A percentile compares a stretch with the other conserved stretches of the same genome.
These are phyloP conservation scores for Phoebastria nigripes DNA, from an alignment of 2,797 vertebrate genomes.

Conservation along the genomic window DNA sequence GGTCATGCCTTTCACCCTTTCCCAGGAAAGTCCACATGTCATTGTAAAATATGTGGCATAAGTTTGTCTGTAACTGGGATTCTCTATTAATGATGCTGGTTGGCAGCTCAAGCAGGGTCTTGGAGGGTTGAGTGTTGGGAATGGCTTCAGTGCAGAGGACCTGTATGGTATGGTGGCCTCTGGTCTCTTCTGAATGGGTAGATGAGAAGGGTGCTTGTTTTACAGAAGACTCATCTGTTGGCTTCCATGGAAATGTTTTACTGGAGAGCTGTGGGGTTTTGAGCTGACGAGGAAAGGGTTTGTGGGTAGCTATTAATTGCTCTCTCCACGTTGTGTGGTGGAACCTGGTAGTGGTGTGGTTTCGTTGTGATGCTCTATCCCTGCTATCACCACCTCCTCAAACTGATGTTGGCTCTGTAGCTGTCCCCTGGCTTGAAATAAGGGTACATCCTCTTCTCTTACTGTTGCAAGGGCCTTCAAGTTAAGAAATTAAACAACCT, in stretches of 20 bases:
- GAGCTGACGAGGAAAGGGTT: rapidly evolving
- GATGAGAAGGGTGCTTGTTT: not conserved
- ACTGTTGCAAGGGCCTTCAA: not conserved
- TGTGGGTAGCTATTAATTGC: not conserved
- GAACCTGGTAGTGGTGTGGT: not conserved
- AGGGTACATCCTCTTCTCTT: not conserved
- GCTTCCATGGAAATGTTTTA: rapidly evolving
- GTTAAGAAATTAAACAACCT: not conserved
- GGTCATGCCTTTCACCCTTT: not conserved
- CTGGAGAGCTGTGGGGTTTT: not conserved
- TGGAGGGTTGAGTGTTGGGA: not conserved
- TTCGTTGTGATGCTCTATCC: not conserved
- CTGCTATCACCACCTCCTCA: not conserved
- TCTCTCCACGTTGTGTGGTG: rapidly evolving
- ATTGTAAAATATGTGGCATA: rapidly evolving
- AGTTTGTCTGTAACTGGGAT: not conserved
- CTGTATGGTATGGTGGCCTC: not conserved
- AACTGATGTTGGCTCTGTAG: not conserved
- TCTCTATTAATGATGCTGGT: rapidly evolving
- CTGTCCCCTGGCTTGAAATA: not conserved
- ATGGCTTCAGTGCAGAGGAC: not conserved
- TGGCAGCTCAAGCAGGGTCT: not conserved
- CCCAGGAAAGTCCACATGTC: not conserved
- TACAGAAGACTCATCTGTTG: rapidly evolving
- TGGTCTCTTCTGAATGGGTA: not conserved